A percentile compares a stretch with the other conserved stretches of the same genome.
phyloP scores from a whole-genome alignment of 2,797 vertebrate genomes.

The Enteromius mattozi region DNA sequence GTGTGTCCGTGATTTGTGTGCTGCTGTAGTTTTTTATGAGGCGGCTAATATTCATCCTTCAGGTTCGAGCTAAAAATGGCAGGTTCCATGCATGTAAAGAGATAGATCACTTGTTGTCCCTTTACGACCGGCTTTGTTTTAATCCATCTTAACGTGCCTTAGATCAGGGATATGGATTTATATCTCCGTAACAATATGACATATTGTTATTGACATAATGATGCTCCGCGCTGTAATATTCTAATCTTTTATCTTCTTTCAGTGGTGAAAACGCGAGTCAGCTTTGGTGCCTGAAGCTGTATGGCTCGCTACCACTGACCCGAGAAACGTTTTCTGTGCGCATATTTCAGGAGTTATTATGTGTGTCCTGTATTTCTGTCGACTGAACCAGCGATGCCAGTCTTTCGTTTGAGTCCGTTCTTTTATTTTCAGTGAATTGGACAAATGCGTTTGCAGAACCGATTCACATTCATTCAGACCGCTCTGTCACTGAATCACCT shows the following conservation, averaged over 20 bases:
- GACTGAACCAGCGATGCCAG: not conserved
- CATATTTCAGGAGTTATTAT: not conserved
- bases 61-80: conserved; percentile 5
- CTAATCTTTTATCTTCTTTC: conserved; percentile 27
- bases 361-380: not conserved
- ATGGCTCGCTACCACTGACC: not conserved
- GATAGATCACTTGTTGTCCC: not conserved
- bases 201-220: conserved; percentile 38
- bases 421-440: not conserved
- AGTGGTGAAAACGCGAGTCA: conserved; percentile 17
- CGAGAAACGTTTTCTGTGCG: not conserved
- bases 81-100: not conserved
- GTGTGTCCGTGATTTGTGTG: conserved; percentile 30
- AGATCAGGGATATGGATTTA: conserved; percentile 33
- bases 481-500: not conserved
- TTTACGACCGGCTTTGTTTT: conserved; percentile 23
- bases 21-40: conserved; percentile 37
- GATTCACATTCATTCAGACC: not conserved
- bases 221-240: conserved; percentile 1
- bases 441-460: not conserved
- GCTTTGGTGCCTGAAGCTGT: not conserved
- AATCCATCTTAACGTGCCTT: conserved; percentile 21
- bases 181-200: conserved; percentile 15
- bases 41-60: conserved; percentile 22
- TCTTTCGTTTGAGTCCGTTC: not conserved